These are phyloP conservation scores for Catalaphyllia jardinei DNA, from an alignment of 64 coral and sea anemone genomes.

Conservation along the genomic window DNA sequence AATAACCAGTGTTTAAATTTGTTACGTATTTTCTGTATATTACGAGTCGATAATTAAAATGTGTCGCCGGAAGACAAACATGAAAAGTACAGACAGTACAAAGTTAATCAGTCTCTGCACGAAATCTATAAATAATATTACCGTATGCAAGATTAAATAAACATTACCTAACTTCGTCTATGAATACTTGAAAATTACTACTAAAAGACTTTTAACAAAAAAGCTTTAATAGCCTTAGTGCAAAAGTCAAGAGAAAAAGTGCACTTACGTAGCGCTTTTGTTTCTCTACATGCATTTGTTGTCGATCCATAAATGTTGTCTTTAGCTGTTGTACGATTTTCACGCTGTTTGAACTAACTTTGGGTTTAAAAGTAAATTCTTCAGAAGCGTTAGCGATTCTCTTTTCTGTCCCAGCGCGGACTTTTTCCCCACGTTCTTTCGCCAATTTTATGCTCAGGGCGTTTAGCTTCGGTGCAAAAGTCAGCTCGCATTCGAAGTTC, in stretches of 20 bases:
- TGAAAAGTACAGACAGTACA: background rate
- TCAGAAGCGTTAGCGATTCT: slow-evolving; percentile 53
- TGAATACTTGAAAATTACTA: too few relatives aligned
- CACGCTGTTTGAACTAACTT: slow-evolving; percentile 90
- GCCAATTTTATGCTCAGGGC: slow-evolving; percentile 78
- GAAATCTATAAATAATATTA: too few relatives aligned
- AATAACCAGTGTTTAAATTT: background rate
- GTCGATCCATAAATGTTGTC: slow-evolving; percentile 94
- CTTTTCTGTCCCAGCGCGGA: slow-evolving; percentile 17
- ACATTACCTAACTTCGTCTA: too few relatives aligned
- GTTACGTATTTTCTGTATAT: background rate
- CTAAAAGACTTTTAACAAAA: too few relatives aligned
- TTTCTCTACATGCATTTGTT: slow-evolving; percentile 90
- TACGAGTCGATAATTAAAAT: background rate
- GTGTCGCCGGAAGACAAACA: background rate
- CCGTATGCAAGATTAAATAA: too few relatives aligned
- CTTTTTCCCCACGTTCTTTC: slow-evolving; percentile 61
- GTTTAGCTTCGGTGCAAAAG: slow-evolving; percentile 86
- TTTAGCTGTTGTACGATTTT: slow-evolving; percentile 94
- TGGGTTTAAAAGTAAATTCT: slow-evolving; percentile 97
- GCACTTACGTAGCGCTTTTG: slow-evolving; percentile 80
- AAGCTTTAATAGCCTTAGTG: too few relatives aligned
- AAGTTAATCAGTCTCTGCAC: background rate
- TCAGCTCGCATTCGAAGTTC: slow-evolving; percentile 87
- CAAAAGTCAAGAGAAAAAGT: background rate